Evolutionary conservation across 2,888 invertebrate species (phyloP), one percentile per base, ranked within the genome.

Genomic region (Drosophila stalkeri): DNA sequence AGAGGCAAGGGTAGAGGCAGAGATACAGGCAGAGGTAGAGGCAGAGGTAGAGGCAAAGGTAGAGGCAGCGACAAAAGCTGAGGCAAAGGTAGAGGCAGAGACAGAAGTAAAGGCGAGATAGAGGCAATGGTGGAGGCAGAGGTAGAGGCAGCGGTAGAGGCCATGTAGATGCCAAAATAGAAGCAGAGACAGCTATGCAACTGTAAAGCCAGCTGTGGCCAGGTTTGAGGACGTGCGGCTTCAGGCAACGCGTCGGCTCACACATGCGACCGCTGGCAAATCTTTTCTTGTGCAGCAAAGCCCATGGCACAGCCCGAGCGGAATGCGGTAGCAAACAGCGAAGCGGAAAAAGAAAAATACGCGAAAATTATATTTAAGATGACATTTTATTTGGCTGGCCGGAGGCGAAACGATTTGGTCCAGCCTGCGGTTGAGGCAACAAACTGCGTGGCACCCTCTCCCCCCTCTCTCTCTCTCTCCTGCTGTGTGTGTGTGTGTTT

Each of bases 301-400:
- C 59, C 39, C 41, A n/a, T 8, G 41, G 16, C 55, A 12, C 41
- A 64, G 46, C 52, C 52, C 55, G 12, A 54, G 63, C 46, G 47
- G 67, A 71, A 57, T 49, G 62, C 64, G 51, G 20, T 27, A 55
- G 61, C 85, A 79, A 73, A 71, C 86, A 72, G 56, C 80, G n/a
- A 82, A 14, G 47, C 70, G 83, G 70, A 70, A 75, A 75, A 78
- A 64, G 82, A 77, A 89, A 84, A 89, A 84, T 75, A 84, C 80
- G 82, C 85, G 77, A 89, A 89, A 89, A 86, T 86, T 86, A 90
- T 90, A 87, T 87, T 86, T 90, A 90, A 87, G 90, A 86, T 83
- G 86, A 88, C 86, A 87, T 87, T 90, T 88, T 80, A 81, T 83
- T 81, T 77, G 66, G 85, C 60, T 55, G 37, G 52, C 37, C 52